Evolutionary conservation across 2,113 vertebrate genomes (phyloP).

Genomic region (Chrysemys picta): DNA sequence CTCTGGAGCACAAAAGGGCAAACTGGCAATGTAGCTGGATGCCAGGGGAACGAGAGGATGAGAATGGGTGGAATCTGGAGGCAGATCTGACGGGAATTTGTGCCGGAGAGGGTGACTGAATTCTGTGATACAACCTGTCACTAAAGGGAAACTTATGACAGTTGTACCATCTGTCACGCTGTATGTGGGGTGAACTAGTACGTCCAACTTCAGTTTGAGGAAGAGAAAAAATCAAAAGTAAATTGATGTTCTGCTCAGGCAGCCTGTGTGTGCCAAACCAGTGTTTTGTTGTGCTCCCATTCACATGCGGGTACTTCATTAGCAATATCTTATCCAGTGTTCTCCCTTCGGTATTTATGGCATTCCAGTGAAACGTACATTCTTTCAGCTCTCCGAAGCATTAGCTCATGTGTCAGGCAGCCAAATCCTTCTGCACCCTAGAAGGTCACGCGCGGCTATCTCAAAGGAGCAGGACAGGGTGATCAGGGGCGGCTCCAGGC

Average conservation of each 20-base stretch:
- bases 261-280: fast-evolving
- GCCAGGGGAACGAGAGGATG: neutral
- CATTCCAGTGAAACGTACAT: neutral
- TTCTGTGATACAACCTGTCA: neutral
- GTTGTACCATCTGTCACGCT: neutral
- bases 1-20: neutral
- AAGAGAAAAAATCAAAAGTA: fast-evolving
- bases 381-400: constrained; percentile 2
- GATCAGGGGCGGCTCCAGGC: neutral
- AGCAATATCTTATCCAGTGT: neutral
- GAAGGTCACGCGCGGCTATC: fast-evolving
- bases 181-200: neutral
- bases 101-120: neutral
- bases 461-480: neutral
- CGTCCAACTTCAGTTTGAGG: fast-evolving
- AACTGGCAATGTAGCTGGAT: neutral
- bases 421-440: constrained; percentile 4
- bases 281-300: neutral
- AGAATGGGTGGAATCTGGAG: fast-evolving
- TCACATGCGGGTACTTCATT: constrained; percentile 17
- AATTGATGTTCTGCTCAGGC: neutral
- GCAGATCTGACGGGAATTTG: neutral
- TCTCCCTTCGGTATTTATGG: constrained; percentile 19
- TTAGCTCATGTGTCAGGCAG: constrained; percentile 19
- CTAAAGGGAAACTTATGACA: fast-evolving